phyloP scores from a whole-genome alignment of 53 echinoderm and acorn worm genomes.

The Apostichopus leukothele region DNA sequence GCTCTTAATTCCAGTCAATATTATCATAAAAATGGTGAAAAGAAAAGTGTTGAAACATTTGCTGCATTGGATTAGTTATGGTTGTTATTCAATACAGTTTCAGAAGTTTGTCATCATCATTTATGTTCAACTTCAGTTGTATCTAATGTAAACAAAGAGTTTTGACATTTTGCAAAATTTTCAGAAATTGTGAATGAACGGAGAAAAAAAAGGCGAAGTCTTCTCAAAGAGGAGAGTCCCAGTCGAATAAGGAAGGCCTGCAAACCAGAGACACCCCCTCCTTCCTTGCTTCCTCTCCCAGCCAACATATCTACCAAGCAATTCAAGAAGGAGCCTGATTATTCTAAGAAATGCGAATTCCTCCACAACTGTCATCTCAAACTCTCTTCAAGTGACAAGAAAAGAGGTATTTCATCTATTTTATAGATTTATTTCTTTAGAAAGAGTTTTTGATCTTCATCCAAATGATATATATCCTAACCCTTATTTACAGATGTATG shows the following conservation, averaged over 20 bases:
- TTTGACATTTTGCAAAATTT: neutral
- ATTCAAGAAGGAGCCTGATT: slow-evolving; percentile 91
- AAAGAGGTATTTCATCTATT: slow-evolving; percentile 61
- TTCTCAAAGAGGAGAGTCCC: slow-evolving; percentile 76
- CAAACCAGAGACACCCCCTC: slow-evolving; percentile 56
- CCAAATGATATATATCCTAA: too few relatives aligned
- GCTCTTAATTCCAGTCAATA: too few relatives aligned
- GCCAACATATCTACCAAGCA: slow-evolving; percentile 79
- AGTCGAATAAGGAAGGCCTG: slow-evolving; percentile 18
- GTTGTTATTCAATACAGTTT: too few relatives aligned
- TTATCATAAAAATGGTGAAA: too few relatives aligned
- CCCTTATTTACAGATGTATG: too few relatives aligned
- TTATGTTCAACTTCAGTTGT: too few relatives aligned
- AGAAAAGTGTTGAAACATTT: too few relatives aligned
- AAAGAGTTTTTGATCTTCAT: too few relatives aligned
- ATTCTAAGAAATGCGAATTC: slow-evolving; percentile 87
- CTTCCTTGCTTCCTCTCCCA: slow-evolving; percentile 70
- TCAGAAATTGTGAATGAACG: slow-evolving; percentile 68
- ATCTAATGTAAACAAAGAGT: too few relatives aligned
- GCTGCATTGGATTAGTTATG: too few relatives aligned
- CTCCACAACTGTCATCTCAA: slow-evolving; percentile 75
- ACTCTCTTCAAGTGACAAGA: slow-evolving; percentile 69
- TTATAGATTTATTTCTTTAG: too few relatives aligned
- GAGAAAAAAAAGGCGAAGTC: slow-evolving; percentile 69
- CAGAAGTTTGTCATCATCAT: too few relatives aligned